Percentiles rank a stretch among this genome's conserved stretches.
Evolutionary conservation across 2,797 vertebrate species (phyloP).

Genomic region (Phoeniculus purpureus): DNA sequence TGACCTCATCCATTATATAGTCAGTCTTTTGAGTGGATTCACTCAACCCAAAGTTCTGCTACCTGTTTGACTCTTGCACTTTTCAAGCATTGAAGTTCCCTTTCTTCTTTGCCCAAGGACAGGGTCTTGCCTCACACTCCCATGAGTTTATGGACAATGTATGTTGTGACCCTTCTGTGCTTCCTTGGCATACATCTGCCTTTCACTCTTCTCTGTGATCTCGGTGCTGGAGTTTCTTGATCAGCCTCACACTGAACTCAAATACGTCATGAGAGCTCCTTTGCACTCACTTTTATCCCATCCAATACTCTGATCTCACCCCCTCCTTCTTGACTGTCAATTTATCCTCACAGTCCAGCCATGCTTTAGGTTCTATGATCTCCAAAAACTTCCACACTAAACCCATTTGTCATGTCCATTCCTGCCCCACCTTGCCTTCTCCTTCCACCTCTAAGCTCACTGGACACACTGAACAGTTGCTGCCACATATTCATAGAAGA

Average conservation of each 20-base stretch:
- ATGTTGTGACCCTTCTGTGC: background rate
- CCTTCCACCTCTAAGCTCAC: background rate
- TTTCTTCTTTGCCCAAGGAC: background rate
- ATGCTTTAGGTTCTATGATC: background rate
- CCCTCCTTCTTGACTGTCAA: background rate
- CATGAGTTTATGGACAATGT: background rate
- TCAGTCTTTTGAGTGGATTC: background rate
- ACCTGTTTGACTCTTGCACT: background rate
- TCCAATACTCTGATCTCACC: background rate
- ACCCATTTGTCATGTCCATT: too few relatives aligned
- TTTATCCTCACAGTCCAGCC: background rate
- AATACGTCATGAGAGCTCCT: fast-evolving
- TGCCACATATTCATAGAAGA: background rate
- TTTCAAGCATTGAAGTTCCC: background rate
- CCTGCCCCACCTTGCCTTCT: background rate
- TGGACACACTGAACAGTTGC: background rate
- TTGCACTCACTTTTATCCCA: background rate
- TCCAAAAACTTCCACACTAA: background rate
- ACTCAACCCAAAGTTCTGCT: background rate
- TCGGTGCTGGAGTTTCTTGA: fast-evolving
- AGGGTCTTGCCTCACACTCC: background rate
- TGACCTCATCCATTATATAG: background rate
- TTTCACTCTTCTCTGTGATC: background rate
- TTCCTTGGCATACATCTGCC: background rate
- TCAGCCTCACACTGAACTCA: background rate